phyloP scores from a whole-genome alignment of 2,113 vertebrate species.

The Tricholaema leucomelas region DNA sequence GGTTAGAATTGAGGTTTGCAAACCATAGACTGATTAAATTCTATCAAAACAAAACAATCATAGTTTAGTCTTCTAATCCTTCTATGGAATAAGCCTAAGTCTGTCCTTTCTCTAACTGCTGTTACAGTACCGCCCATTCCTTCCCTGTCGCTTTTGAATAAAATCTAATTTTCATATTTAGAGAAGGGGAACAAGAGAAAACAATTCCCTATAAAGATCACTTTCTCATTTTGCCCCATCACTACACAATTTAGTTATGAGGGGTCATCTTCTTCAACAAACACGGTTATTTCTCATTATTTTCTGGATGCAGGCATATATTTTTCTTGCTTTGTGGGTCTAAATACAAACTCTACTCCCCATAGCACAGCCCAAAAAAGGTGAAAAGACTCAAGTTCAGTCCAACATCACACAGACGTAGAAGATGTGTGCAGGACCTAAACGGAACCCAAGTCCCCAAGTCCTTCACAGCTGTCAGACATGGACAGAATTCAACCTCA shows the following conservation, averaged over 20 bases:
- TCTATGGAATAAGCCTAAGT: neutral
- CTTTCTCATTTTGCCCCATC: neutral
- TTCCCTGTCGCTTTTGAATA: neutral
- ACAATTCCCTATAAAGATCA: neutral
- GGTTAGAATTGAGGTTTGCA: neutral
- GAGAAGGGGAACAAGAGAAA: neutral
- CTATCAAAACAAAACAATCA: neutral
- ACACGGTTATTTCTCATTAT: neutral
- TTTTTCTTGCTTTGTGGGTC: neutral
- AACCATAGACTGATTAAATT: neutral
- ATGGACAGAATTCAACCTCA: neutral
- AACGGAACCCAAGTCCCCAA: neutral
- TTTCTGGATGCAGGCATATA: neutral
- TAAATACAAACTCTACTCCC: neutral
- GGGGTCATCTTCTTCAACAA: neutral
- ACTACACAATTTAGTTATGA: neutral
- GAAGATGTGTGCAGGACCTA: neutral
- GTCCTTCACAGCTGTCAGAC: neutral
- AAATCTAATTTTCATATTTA: neutral
- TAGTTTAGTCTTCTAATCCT: rapidly evolving
- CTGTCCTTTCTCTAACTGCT: neutral
- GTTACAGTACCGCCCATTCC: neutral
- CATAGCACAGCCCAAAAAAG: neutral
- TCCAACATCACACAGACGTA: neutral
- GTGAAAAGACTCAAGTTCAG: neutral